phyloP scores from a whole-genome alignment of 2,113 vertebrate species.

The Mionectes macconnelli region DNA sequence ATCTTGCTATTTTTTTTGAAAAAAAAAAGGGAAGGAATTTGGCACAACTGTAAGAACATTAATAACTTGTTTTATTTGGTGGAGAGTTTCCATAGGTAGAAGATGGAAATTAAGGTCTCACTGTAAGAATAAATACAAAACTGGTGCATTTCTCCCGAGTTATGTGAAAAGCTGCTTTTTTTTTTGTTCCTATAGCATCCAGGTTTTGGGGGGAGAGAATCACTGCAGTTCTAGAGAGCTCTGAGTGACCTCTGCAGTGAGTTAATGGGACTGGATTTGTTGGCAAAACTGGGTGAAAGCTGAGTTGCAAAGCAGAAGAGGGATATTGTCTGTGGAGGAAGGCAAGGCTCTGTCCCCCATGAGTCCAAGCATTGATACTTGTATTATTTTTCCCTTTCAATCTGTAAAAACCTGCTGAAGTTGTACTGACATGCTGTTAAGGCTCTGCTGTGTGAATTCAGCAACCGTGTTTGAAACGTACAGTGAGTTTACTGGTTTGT shows the following conservation, averaged over 20 bases:
- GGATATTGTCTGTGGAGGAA: background rate
- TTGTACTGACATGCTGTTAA: background rate
- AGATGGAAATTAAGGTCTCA: background rate
- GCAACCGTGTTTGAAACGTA: background rate
- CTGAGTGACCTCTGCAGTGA: background rate
- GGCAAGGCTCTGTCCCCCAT: fast-evolving
- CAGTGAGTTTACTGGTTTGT: background rate
- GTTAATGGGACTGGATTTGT: background rate
- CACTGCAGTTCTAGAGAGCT: background rate
- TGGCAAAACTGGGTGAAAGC: background rate
- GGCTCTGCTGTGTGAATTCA: background rate
- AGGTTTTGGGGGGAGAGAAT: background rate
- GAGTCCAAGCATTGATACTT: background rate
- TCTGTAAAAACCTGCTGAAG: background rate
- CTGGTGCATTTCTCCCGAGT: background rate
- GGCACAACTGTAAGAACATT: background rate
- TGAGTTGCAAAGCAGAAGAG: background rate
- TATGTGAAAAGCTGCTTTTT: background rate
- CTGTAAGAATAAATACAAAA: background rate
- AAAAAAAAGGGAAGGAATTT: background rate
- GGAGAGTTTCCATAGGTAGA: background rate
- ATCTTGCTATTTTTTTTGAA: background rate
- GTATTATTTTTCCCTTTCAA: background rate
- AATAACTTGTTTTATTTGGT: background rate
- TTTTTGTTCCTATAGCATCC: background rate